phyloP scores from a whole-genome alignment of 2,113 vertebrate genomes.

The Phaethon lepturus region DNA sequence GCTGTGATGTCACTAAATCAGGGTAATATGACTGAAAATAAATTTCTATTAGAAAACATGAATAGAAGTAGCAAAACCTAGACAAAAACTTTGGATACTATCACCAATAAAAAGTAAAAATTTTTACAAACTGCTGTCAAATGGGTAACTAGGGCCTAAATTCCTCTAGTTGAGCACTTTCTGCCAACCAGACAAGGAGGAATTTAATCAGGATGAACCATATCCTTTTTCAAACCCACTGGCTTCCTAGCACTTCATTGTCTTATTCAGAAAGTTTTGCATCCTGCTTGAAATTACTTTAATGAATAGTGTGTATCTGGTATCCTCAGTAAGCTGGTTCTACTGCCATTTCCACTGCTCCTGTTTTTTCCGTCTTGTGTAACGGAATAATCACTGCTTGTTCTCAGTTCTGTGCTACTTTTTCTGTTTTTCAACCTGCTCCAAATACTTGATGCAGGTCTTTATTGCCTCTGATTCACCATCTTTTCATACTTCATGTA shows the following conservation, averaged over 20 bases:
- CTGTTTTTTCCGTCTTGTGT: background rate
- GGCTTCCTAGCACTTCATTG: background rate
- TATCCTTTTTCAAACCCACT: background rate
- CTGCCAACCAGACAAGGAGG: background rate
- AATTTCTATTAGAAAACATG: background rate
- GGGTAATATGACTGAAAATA: background rate
- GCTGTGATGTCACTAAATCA: background rate
- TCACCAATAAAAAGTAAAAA: background rate
- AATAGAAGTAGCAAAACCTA: background rate
- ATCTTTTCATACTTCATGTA: background rate
- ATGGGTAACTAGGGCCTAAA: background rate
- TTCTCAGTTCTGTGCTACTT: background rate
- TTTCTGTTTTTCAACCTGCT: background rate
- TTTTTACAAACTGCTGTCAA: background rate
- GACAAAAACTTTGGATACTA: background rate
- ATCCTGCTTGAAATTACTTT: background rate
- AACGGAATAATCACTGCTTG: slow-evolving; percentile 2
- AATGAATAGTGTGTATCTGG: background rate
- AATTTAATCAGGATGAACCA: background rate
- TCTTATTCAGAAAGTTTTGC: background rate
- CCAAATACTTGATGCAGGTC: background rate
- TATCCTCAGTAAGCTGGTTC: background rate
- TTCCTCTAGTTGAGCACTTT: background rate
- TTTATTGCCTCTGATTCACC: slow-evolving; percentile 20
- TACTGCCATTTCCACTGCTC: background rate